Conservation (phyloP, 2,888 invertebrate species). For the Zelleria hepariella region DNA sequence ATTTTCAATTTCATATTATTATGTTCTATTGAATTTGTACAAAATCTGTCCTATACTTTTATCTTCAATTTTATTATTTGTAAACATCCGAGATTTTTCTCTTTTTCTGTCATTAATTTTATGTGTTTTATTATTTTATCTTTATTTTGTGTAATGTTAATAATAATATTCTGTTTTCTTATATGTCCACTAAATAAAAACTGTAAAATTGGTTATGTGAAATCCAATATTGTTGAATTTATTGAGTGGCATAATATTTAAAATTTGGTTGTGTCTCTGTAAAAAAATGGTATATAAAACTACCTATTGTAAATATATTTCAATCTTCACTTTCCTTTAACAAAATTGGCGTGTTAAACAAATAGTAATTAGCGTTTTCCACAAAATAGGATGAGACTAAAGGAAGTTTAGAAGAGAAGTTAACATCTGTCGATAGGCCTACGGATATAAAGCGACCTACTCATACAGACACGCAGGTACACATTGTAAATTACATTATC, state of each 20-base stretch:
- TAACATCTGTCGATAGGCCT: slow-evolving; percentile 43
- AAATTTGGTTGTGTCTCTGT: background rate
- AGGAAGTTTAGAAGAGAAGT: slow-evolving; percentile 38
- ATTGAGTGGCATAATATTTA: background rate
- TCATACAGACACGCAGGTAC: slow-evolving; percentile 41
- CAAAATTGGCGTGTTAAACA: slow-evolving; percentile 4
- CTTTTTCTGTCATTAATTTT: background rate
- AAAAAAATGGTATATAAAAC: background rate
- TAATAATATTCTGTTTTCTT: background rate
- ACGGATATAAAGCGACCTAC: slow-evolving; percentile 62
- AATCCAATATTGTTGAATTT: background rate
- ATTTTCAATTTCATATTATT: background rate
- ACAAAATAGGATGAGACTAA: slow-evolving; percentile 48
- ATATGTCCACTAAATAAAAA: too few relatives aligned
- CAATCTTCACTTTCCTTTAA: background rate
- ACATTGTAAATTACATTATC: too few relatives aligned
- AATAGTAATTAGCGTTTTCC: slow-evolving; percentile 31
- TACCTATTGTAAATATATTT: background rate
- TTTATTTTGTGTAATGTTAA: background rate
- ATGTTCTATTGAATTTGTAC: background rate
- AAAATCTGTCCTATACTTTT: too few relatives aligned
- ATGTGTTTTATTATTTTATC: background rate
- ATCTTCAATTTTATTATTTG: too few relatives aligned
- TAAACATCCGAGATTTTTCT: background rate
- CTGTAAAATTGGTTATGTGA: background rate